A percentile compares a stretch with the other conserved stretches of the same genome.
These are phyloP conservation scores for Gnatocerus cornutus DNA, from an alignment of 2,888 invertebrate genomes.

Conservation along the genomic window DNA sequence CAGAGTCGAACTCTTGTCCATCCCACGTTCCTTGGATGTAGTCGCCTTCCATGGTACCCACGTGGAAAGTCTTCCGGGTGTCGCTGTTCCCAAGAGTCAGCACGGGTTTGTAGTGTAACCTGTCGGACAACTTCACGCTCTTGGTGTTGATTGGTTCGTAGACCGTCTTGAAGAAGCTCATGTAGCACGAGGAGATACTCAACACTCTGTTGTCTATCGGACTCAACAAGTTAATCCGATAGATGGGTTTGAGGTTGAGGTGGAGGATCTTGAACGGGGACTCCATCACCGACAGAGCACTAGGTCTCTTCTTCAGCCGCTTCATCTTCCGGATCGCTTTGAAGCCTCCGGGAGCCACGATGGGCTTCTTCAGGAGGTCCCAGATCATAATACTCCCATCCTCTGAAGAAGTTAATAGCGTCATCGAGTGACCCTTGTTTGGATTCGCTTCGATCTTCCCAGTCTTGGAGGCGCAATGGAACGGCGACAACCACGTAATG, in stretches of 20 bases:
- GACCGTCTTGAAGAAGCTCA: conserved; percentile 44
- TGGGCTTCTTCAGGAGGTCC: conserved; percentile 76
- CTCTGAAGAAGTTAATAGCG: conserved; percentile 78
- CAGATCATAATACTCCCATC: conserved; percentile 83
- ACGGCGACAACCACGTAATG: conserved; percentile 81
- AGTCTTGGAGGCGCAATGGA: conserved; percentile 75
- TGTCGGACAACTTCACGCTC: conserved; percentile 49
- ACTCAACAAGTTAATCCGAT: conserved; percentile 73
- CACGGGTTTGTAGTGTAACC: conserved; percentile 55
- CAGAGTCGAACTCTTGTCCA: conserved; percentile 79
- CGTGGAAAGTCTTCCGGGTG: conserved; percentile 16
- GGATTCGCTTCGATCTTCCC: conserved; percentile 73
- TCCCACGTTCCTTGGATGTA: conserved; percentile 76
- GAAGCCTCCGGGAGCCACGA: conserved; percentile 62
- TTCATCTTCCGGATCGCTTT: conserved; percentile 66
- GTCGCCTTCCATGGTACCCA: conserved; percentile 56
- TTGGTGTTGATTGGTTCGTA: conserved; percentile 52
- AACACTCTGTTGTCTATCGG: conserved; percentile 66
- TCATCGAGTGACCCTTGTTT: conserved; percentile 71
- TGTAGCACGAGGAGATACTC: conserved; percentile 51
- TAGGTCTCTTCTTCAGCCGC: conserved; percentile 74
- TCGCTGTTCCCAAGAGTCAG: conserved; percentile 10
- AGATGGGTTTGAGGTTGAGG: conserved; percentile 77
- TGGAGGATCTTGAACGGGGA: conserved; percentile 77
- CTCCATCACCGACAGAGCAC: conserved; percentile 75